Conservation (phyloP, 2,888 invertebrate genomes). For the Epinotia bilunana region DNA sequence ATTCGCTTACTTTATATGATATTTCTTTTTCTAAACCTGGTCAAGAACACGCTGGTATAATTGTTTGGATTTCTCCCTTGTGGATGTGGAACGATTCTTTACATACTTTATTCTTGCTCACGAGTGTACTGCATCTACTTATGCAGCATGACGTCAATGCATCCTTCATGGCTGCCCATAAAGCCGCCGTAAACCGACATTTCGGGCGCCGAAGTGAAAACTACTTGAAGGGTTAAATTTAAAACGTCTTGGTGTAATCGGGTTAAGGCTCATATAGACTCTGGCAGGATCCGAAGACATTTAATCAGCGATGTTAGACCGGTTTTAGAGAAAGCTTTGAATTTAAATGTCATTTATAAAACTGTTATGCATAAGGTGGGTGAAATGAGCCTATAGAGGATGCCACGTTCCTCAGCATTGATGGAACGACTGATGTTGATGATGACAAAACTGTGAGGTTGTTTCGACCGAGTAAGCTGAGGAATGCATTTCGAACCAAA, state of each 20-base stretch:
- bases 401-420: no score
- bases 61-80: no score
- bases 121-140: slow-evolving; percentile 2
- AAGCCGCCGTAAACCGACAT: slow-evolving; percentile 21
- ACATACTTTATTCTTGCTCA: background rate
- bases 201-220: slow-evolving; percentile 1
- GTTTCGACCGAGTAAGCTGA: background rate
- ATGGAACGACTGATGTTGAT: no score
- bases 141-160: slow-evolving; percentile 23
- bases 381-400: no score
- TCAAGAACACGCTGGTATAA: no score
- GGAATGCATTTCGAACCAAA: background rate
- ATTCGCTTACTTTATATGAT: no score
- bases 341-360: no score
- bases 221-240: slow-evolving; percentile 33
- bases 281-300: background rate
- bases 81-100: no score
- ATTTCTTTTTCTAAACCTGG: no score
- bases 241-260: slow-evolving; percentile 16
- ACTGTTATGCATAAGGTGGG: no score
- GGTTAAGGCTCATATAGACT: background rate
- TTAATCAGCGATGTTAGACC: background rate
- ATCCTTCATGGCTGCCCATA: slow-evolving; percentile 9
- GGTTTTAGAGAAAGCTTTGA: no score
- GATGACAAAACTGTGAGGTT: no score